Base-by-base conservation (phyloP, 1,140 invertebrate genomes). In the Brachystomella parvula region DNA sequence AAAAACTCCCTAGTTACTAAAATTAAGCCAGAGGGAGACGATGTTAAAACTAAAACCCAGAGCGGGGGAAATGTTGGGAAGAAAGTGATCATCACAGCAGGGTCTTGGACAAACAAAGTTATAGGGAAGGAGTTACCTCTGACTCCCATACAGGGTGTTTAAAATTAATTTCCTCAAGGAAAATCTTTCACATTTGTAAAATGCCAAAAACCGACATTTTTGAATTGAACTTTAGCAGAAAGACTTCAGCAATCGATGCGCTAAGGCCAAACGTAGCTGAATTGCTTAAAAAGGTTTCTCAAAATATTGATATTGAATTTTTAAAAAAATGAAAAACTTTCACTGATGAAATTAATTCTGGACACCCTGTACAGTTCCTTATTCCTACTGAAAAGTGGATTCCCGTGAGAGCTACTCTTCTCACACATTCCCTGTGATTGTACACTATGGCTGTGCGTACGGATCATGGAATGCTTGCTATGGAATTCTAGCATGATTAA, bases 101-200 rank as follows among this genome's bases (percentile, higher is more conserved):
- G 71, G 17, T 47, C 71, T 3, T 73, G 71, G 71, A 70, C 66
- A 28, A 58, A 63, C 17, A 73, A 73, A 47, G 26, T 68, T 15
- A 31, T 64, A 24, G n/a, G 32, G 9, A 47, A 62, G 0, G 49
- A 66, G n/a, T 28, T 70, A 9, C 68, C 68, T 9, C 33, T 73
- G 3, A 24, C 53, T 2, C 53, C 69, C 17, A 35, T 57, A 3
- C 66, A 73, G n/a, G n/a, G n/a, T n/a, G n/a, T n/a, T n/a, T n/a
- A n/a, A n/a, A n/a, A n/a, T n/a, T n/a, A n/a, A n/a, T n/a, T n/a
- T n/a, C n/a, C n/a, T n/a, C n/a, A n/a, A n/a, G n/a, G n/a, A n/a
- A n/a, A n/a, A n/a, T n/a, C n/a, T n/a, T n/a, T n/a, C n/a, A n/a
- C n/a, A n/a, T n/a, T n/a, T n/a, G n/a, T n/a, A n/a, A n/a, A n/a